Evolutionary conservation across 2,113 vertebrate species (phyloP).

Genomic region (Stigmatopora argus): DNA sequence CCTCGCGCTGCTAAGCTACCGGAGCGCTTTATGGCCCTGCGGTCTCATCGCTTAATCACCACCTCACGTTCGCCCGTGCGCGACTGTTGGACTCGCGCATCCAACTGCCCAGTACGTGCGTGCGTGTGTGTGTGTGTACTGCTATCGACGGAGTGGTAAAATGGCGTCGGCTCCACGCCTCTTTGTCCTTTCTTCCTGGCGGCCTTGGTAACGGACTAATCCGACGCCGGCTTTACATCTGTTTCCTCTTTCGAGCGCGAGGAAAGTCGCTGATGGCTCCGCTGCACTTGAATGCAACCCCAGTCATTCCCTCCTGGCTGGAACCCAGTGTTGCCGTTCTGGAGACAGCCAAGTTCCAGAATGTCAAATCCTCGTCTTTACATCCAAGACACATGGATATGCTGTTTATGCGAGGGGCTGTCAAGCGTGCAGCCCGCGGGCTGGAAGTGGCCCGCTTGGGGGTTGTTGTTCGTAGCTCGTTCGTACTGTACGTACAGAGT

Average conservation of each 20-base stretch:
- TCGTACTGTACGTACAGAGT: too few species aligned
- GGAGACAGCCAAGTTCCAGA: conserved; percentile 25
- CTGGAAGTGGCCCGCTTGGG: too few species aligned
- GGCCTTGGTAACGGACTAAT: neutral
- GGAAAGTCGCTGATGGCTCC: conserved; percentile 6
- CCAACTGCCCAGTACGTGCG: neutral
- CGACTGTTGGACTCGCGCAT: neutral
- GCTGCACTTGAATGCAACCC: conserved; percentile 24
- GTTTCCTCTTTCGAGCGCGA: neutral
- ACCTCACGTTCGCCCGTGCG: neutral
- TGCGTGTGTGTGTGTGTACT: neutral
- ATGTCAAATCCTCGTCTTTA: neutral
- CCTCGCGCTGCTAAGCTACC: conserved; percentile 48
- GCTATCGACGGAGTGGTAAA: conserved; percentile 30
- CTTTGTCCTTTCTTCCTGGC: neutral
- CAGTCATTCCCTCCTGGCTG: conserved; percentile 27
- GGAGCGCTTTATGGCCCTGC: conserved; percentile 54
- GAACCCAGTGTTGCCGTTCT: conserved; percentile 25
- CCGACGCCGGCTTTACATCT: conserved; percentile 7
- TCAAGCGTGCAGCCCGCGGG: too few species aligned
- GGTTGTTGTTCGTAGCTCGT: too few species aligned
- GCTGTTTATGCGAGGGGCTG: neutral
- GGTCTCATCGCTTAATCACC: conserved; percentile 48
- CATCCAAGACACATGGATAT: neutral
- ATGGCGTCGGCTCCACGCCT: conserved; percentile 27